These are phyloP conservation scores for Lepisosteus oculatus DNA, from an alignment of 2,113 vertebrate species.

Conservation along the genomic window DNA sequence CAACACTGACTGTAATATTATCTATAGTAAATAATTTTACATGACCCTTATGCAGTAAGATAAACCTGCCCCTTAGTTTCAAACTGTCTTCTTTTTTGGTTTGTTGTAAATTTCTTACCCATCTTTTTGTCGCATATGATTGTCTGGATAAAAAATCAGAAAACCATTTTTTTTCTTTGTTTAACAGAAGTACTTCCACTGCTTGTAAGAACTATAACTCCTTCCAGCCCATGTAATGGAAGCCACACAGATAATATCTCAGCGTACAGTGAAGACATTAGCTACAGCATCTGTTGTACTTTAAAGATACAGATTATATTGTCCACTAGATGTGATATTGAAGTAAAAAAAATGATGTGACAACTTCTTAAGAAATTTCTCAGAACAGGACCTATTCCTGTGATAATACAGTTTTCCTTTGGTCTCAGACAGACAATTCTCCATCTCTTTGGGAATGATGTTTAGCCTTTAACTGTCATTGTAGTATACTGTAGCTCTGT, in stretches of 20 bases:
- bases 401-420: constrained; percentile 12
- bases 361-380: constrained; percentile 14
- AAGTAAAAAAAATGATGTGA: not conserved
- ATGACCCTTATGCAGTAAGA: not conserved
- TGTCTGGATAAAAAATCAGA: constrained; percentile 5
- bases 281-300: not conserved
- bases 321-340: constrained; percentile 12
- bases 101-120: not conserved
- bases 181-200: too few species aligned
- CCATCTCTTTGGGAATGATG: not conserved
- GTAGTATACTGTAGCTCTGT: not conserved
- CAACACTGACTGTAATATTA: constrained; percentile 21
- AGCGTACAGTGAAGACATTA: not conserved
- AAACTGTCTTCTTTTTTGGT: not conserved
- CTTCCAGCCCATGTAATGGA: not conserved
- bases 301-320: constrained; percentile 16
- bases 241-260: not conserved
- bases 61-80: not conserved
- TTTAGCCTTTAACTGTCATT: not conserved
- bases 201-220: not conserved
- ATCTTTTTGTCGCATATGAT: not conserved
- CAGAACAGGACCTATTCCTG: not conserved
- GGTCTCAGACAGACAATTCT: not conserved
- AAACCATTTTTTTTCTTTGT: not conserved
- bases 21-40: constrained; percentile 18